phyloP scores from a whole-genome alignment of 1,140 invertebrate genomes.

The Saccostrea cuccullata region DNA sequence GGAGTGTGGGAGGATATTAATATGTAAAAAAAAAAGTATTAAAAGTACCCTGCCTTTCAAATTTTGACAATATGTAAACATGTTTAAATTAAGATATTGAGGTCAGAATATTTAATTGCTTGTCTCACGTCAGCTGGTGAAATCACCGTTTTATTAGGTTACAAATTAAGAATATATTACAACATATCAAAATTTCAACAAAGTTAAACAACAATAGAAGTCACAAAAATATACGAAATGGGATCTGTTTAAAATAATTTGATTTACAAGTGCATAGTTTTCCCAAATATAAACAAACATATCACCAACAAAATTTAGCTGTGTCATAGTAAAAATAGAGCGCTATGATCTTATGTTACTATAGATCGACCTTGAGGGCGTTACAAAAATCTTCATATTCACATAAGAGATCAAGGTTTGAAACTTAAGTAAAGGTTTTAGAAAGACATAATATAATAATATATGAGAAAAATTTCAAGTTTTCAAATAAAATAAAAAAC shows the following conservation, averaged over 20 bases:
- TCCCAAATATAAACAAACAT: neutral
- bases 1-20: neutral
- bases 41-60: neutral
- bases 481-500: no score
- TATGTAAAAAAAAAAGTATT: neutral
- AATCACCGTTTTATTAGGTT: neutral
- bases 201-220: neutral
- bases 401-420: neutral
- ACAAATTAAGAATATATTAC: neutral
- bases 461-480: no score
- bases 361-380: neutral
- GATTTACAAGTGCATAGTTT: neutral
- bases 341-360: neutral
- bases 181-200: neutral
- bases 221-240: neutral
- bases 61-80: neutral
- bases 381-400: neutral
- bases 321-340: neutral
- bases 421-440: neutral
- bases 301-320: neutral
- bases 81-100: neutral
- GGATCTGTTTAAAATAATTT: neutral
- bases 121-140: neutral
- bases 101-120: neutral
- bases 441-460: no score